phyloP scores from a whole-genome alignment of 2,888 invertebrate species.

The Sympetrum striolatum region DNA sequence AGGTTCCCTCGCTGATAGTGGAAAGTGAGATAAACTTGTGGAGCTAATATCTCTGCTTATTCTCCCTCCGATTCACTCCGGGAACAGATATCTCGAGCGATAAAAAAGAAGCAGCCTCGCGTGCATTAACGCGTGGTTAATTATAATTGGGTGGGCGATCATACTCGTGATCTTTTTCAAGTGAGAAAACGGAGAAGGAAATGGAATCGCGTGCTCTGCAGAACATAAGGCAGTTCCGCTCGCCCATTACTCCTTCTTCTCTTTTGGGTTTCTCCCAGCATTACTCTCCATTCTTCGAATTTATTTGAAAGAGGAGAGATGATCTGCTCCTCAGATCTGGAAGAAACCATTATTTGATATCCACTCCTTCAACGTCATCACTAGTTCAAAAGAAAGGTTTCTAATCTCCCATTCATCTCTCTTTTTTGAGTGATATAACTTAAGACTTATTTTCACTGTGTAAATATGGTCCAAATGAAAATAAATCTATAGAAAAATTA shows the following conservation, averaged over 20 bases:
- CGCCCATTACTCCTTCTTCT: background rate
- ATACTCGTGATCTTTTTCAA: background rate
- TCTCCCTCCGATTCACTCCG: background rate
- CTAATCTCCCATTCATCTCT: too few relatives aligned
- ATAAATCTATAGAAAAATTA: too few relatives aligned
- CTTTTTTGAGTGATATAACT: too few relatives aligned
- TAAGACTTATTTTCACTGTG: too few relatives aligned
- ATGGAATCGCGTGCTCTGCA: background rate
- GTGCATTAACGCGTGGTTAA: background rate
- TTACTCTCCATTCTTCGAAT: too few relatives aligned
- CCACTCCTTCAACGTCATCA: background rate
- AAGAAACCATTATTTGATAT: background rate
- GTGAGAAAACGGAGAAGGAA: background rate
- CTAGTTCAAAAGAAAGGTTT: too few relatives aligned
- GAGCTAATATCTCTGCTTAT: background rate
- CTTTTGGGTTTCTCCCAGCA: background rate
- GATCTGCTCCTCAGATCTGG: background rate
- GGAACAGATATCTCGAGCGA: background rate
- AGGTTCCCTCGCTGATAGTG: background rate
- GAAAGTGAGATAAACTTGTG: background rate
- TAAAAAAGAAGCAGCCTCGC: background rate
- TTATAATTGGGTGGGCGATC: background rate
- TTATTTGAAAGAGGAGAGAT: background rate
- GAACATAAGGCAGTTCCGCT: background rate
- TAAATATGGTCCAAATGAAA: too few relatives aligned